These are phyloP conservation scores for Cephonodes hylas DNA, from an alignment of 2,888 invertebrate genomes.

Conservation along the genomic window DNA sequence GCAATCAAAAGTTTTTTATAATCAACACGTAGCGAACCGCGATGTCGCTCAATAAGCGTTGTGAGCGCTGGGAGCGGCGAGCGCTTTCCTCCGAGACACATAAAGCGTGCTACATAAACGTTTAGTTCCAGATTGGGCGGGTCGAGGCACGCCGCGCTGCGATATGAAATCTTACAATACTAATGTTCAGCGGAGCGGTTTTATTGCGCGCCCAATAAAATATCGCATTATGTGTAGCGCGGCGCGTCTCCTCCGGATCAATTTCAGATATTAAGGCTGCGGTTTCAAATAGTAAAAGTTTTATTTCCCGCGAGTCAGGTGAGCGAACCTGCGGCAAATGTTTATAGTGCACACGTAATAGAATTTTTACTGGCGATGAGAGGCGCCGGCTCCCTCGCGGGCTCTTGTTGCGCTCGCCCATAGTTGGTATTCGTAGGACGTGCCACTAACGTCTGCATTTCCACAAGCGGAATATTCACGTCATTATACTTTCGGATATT, in stretches of 20 bases:
- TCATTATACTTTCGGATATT: background rate
- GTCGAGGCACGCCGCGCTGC: background rate
- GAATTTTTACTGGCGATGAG: slow-evolving; percentile 48
- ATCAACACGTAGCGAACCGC: background rate
- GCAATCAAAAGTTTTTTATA: slow-evolving; percentile 4
- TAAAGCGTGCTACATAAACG: slow-evolving; percentile 2
- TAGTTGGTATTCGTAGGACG: slow-evolving; percentile 20
- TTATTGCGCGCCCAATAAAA: slow-evolving; percentile 44
- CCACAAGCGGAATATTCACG: slow-evolving; percentile 12
- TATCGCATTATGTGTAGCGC: slow-evolving; percentile 32
- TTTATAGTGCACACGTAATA: slow-evolving; percentile 44
- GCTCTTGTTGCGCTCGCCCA: slow-evolving; percentile 16
- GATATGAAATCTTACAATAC: slow-evolving; percentile 25
- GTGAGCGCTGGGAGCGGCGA: background rate
- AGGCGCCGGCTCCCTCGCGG: slow-evolving; percentile 16
- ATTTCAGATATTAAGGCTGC: slow-evolving; percentile 51
- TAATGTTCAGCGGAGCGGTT: slow-evolving; percentile 39
- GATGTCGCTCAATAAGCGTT: background rate
- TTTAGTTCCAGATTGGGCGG: background rate
- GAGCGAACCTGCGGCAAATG: slow-evolving; percentile 28
- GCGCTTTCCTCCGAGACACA: background rate
- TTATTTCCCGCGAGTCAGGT: slow-evolving; percentile 57
- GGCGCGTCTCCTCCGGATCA: slow-evolving; percentile 35
- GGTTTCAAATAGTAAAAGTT: slow-evolving; percentile 55
- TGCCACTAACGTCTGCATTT: slow-evolving; percentile 18